phyloP scores from a whole-genome alignment of 1,140 invertebrate species.

The Drosophila miranda region DNA sequence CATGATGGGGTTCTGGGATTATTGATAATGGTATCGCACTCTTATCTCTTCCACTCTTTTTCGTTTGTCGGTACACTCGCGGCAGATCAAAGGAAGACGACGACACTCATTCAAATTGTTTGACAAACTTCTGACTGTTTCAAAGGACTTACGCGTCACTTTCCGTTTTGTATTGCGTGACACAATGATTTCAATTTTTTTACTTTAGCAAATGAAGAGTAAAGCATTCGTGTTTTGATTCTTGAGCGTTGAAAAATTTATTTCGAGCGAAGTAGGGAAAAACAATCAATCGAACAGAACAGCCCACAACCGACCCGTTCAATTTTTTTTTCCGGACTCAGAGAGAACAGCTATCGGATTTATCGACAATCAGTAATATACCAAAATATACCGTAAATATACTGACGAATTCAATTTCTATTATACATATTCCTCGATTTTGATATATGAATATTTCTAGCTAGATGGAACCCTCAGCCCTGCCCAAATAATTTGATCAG shows the following conservation, averaged over 20 bases:
- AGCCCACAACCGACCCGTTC: slow-evolving; percentile 3
- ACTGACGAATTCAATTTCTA: too few species aligned
- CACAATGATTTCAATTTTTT: not conserved
- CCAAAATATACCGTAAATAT: too few species aligned
- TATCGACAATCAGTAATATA: too few species aligned
- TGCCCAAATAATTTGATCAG: too few species aligned
- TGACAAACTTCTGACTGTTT: too few species aligned
- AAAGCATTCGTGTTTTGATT: not conserved
- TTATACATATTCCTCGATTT: too few species aligned
- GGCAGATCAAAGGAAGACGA: not conserved
- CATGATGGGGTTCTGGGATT: slow-evolving; percentile 40
- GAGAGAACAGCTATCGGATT: too few species aligned
- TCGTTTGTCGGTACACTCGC: not conserved
- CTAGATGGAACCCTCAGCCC: too few species aligned
- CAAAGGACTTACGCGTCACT: too few species aligned
- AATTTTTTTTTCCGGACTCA: not conserved
- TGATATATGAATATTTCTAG: too few species aligned
- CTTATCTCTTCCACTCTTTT: slow-evolving; percentile 7
- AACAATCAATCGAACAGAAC: not conserved
- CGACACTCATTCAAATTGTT: not conserved
- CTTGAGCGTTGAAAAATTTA: not conserved
- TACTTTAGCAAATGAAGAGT: not conserved
- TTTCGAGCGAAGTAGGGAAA: not conserved
- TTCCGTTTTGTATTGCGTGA: too few species aligned
- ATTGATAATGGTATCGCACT: slow-evolving; percentile 39